Conservation (phyloP, 2,888 invertebrate genomes). For the Alviniconcha strummeri region DNA sequence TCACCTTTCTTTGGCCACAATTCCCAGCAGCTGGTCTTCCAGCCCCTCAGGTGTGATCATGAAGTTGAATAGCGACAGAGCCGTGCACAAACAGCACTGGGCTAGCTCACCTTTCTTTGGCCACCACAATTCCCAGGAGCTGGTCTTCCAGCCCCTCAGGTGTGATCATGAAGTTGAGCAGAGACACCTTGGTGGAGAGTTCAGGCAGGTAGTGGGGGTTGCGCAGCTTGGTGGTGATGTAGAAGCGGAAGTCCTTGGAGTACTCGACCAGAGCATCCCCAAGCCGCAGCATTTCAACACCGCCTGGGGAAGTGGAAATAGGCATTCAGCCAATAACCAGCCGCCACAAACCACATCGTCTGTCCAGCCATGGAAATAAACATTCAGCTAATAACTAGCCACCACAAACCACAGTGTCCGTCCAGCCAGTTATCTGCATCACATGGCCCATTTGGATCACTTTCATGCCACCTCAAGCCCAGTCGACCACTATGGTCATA, state of each 20-base stretch:
- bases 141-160: conserved; percentile 92
- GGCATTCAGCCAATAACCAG: no score
- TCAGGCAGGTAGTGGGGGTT: conserved; percentile 97
- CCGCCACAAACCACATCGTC: no score
- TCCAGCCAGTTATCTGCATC: no score
- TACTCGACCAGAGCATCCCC: conserved; percentile 94
- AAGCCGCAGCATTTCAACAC: conserved; percentile 86
- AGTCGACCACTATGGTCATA: no score
- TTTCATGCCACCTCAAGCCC: no score
- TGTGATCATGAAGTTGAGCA: conserved; percentile 92
- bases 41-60: conserved; percentile 90
- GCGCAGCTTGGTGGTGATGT: conserved; percentile 92
- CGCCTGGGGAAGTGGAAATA: conserved; percentile 74
- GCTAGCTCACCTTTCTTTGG: conserved; percentile 81
- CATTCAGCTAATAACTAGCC: no score
- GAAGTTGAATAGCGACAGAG: conserved; percentile 80
- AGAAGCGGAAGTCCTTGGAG: conserved; percentile 89
- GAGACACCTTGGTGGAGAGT: conserved; percentile 91
- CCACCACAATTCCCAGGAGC: conserved; percentile 88
- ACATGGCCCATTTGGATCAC: no score
- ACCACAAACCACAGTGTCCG: no score
- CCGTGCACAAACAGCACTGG: not conserved
- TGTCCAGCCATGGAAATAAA: no score
- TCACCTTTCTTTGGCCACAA: conserved; percentile 87
- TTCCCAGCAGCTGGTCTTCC: conserved; percentile 92